Evolutionary conservation across 2,888 invertebrate genomes (phyloP).

Genomic region (Spisula solida): DNA sequence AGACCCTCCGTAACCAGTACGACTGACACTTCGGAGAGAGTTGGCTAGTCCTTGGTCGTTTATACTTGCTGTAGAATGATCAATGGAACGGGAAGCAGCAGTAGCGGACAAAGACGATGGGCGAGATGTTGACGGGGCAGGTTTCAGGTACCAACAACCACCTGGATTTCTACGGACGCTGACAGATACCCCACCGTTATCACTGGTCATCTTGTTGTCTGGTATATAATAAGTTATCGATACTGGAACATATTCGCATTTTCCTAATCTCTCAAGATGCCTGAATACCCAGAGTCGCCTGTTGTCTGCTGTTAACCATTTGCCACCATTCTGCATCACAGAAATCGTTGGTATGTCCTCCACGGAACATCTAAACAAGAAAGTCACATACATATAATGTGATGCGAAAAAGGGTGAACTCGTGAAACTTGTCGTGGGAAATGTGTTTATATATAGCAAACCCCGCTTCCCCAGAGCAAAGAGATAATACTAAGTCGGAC

Average conservation of each 20-base stretch:
- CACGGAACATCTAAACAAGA: not conserved
- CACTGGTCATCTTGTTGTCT: not conserved
- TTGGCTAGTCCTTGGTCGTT: too few species aligned
- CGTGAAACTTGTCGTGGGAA: too few species aligned
- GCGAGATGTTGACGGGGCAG: not conserved
- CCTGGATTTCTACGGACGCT: not conserved
- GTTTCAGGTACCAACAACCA: not conserved
- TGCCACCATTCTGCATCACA: not conserved
- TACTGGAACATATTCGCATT: conserved; percentile 32
- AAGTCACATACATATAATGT: not conserved
- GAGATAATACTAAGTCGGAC: too few species aligned
- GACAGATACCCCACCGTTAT: not conserved
- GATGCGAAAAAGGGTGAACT: not conserved
- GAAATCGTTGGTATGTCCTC: not conserved
- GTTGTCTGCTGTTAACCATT: conserved; percentile 47
- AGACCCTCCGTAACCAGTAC: too few species aligned
- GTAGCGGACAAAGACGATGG: too few species aligned
- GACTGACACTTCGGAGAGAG: too few species aligned
- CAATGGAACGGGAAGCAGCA: too few species aligned
- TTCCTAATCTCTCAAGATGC: conserved; percentile 42
- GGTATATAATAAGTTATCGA: not conserved
- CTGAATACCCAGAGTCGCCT: conserved; percentile 50
- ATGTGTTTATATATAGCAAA: too few species aligned
- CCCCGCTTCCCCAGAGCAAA: too few species aligned
- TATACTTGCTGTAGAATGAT: too few species aligned